Conservation (phyloP, 2,113 vertebrate genomes). For the Bothrops jararaca region DNA sequence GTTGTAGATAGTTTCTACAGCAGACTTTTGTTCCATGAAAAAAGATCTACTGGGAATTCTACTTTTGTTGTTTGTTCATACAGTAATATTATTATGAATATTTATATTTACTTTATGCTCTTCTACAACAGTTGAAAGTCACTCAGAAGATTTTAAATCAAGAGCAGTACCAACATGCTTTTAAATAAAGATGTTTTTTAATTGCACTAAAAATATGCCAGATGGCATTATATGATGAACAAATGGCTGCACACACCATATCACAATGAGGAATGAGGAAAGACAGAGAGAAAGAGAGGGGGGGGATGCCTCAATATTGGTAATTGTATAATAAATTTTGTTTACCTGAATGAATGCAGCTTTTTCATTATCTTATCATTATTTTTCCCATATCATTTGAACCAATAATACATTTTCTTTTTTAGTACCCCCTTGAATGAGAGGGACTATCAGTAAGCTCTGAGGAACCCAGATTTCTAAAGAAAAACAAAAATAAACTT, state of each 20-base stretch:
- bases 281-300: not conserved
- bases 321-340: not conserved
- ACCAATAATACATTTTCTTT: not conserved
- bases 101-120: not conserved
- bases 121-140: not conserved
- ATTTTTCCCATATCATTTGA: not conserved
- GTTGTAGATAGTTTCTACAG: not conserved
- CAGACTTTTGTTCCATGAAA: not conserved
- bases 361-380: not conserved
- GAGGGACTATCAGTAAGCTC: not conserved
- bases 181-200: not conserved
- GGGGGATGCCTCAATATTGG: not conserved
- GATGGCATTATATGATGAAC: not conserved
- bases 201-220: not conserved
- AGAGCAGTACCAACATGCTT: not conserved
- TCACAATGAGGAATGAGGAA: not conserved
- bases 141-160: not conserved
- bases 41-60: not conserved
- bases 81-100: not conserved
- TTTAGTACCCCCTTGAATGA: not conserved
- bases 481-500: not conserved
- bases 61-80: not conserved
- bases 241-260: not conserved
- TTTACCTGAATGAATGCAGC: not conserved
- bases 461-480: not conserved